Base-by-base conservation (phyloP, 2,888 invertebrate species). In the Aphodius sticticus region DNA sequence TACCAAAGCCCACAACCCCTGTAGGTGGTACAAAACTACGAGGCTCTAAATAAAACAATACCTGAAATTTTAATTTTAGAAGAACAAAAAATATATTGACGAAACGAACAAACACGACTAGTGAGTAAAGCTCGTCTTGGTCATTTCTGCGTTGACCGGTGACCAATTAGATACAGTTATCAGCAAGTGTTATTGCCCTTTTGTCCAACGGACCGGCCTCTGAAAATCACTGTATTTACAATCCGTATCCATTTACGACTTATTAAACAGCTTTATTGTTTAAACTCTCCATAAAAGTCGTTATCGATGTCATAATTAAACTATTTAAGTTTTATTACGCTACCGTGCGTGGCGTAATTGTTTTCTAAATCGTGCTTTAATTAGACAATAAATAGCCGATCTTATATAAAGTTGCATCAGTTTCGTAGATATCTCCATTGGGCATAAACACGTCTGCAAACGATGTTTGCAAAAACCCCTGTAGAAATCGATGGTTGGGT, bases 81-180 rank as follows among this genome's bases (percentile, higher is more conserved):
- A 3, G 12, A 53, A 53, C 4, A 7, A 12, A 26, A 26, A 26
- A 26, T 12, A 1, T 53, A 53, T 2, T 53, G 26, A 26, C 53
- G 53, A 53, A 53, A 53, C 9, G 6, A 53, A 53, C 53, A 53
- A 53, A 5, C 53, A 12, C 12, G 12, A 53, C 9, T 53, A 53
- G 53, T 5, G 9, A 53, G 53, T 12, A 53, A 53, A 53, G 53
- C 53, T 53, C 53, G 53, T 53, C 53, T 53, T 53, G 53, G 53
- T 53, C 53, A 53, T 53, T 53, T 9, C 53, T 9, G 53, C 53
- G 4, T 9, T 53, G 53, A 53, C 53, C 53, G 53, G 53, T 53
- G 53, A 53, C 53, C 53, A 53, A 53, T 53, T 53, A 53, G 53
- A 53, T 53, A 53, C 53, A 53, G 53, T 53, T 53, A 53, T 53